phyloP scores from a whole-genome alignment of 2,888 invertebrate species.

The Chorisops tibialis region DNA sequence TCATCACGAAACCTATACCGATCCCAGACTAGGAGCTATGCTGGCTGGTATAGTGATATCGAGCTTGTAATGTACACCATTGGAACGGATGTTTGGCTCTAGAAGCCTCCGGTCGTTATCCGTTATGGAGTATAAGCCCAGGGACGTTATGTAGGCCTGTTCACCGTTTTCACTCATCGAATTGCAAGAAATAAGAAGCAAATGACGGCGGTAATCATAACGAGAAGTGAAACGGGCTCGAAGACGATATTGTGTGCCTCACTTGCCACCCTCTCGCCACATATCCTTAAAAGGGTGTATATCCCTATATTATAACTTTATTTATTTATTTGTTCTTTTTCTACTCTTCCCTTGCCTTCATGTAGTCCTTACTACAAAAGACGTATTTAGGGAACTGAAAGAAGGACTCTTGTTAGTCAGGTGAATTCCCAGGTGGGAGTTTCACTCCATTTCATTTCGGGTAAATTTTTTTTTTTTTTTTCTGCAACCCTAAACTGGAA shows the following conservation, averaged over 20 bases:
- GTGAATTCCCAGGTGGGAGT: no score
- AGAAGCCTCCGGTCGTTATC: not conserved
- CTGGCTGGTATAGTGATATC: no score
- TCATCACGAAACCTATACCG: no score
- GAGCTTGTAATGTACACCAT: no score
- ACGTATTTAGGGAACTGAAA: no score
- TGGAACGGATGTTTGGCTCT: no score
- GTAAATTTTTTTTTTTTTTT: no score
- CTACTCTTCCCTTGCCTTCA: not conserved
- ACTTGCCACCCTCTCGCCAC: not conserved
- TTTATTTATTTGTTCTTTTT: not conserved
- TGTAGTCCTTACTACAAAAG: not conserved
- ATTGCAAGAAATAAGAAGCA: slow-evolving; percentile 1
- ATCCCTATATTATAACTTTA: not conserved
- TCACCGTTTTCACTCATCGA: not conserved
- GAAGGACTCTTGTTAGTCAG: no score
- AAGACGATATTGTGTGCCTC: not conserved
- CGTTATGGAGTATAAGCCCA: not conserved
- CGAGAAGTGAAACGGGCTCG: not conserved
- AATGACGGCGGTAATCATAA: not conserved
- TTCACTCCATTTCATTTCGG: not conserved
- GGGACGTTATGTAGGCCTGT: not conserved
- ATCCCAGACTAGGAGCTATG: no score
- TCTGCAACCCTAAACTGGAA: no score
- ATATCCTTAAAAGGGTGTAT: not conserved